These are phyloP conservation scores for Chitala chitala DNA, from an alignment of 2,113 vertebrate species.

Conservation along the genomic window DNA sequence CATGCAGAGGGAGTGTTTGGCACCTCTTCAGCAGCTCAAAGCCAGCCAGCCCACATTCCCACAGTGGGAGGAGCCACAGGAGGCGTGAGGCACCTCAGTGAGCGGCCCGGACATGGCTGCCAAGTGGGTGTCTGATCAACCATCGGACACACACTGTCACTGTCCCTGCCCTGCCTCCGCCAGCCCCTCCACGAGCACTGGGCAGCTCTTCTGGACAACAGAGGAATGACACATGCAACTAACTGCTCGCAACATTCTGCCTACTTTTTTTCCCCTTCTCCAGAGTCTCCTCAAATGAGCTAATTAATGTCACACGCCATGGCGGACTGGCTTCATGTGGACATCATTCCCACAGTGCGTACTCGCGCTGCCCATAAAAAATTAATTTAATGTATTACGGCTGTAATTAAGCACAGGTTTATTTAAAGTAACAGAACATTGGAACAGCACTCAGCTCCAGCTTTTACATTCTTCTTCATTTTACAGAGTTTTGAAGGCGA, in stretches of 20 bases:
- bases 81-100: no score
- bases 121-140: no score
- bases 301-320: conserved; percentile 8
- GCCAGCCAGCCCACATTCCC: no score
- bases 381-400: conserved; percentile 25
- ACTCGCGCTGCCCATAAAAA: conserved; percentile 15
- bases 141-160: no score
- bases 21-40: no score
- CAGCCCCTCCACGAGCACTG: background rate
- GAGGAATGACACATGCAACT: background rate
- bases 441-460: background rate
- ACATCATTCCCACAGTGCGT: conserved; percentile 3
- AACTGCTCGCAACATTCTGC: background rate
- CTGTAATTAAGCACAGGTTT: conserved; percentile 24
- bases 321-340: conserved; percentile 3
- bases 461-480: no score
- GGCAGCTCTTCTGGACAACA: background rate
- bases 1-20: no score
- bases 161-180: no score
- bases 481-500: no score
- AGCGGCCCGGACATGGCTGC: no score
- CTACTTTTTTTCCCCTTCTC: background rate
- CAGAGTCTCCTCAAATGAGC: conserved; percentile 13
- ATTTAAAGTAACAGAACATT: conserved; percentile 8
- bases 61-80: background rate